Evolutionary conservation across 2,113 vertebrate species (phyloP), one percentile per base, ranked within the genome.

Genomic region (Coreoperca whiteheadi): DNA sequence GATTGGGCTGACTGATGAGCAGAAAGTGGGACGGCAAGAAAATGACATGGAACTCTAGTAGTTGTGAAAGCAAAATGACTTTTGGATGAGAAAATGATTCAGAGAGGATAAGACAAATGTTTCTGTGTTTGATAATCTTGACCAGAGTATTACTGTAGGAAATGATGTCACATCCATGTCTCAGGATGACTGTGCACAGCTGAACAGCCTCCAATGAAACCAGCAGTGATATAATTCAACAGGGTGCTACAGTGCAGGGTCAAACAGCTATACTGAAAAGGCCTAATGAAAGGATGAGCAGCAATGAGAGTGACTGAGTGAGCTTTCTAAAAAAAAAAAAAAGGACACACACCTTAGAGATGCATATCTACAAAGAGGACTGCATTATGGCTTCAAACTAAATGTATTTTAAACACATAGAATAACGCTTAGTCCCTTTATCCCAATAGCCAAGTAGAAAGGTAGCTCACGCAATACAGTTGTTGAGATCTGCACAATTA

Each of bases 401-500:
- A 77, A 86, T 84, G 80, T 90, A 87, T 82, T 89, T 90, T 74
- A 86, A 86, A 78, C 76, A 79, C 67, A 72, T 84, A 79, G 74
- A 57, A 70, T 82, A 87, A 74, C 10, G 84, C 92, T 92, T 93
- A 51, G 74, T 91, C 93, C 91, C 92, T 94, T 94, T 93, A 94
- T 85, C 77, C 65, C 83, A 82, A 84, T 90, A 91, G 88, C 78
- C 83, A 87, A 91, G 90, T 95, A 89, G 92, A 90, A 66, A 91
- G 87, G 88, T 94, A 95, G 93, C 86, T 91, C 82, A 90, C 50
- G 89, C 94, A 94, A 94, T 95, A 94, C 86, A 91, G 72, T 85
- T 77, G 68, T 90, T 84, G 84, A 92, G 84, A 90, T 88, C 89
- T 89, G 90, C 92, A 94, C 90, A 91, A 89, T 77, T 90, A 92